Conservation (phyloP, 2,113 vertebrate genomes). For the Mobula hypostoma region DNA sequence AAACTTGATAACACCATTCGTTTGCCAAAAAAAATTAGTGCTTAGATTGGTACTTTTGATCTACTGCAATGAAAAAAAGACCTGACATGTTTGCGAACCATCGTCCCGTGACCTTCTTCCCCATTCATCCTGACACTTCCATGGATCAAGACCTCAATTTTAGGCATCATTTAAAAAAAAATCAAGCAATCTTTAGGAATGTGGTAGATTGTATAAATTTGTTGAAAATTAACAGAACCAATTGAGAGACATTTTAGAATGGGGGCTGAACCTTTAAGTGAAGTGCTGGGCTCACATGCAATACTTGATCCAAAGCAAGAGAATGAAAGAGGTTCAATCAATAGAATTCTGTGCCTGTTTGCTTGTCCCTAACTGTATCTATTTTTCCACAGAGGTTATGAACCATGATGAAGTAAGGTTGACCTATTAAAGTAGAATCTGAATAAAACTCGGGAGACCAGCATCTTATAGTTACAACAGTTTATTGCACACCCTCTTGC, state of each 20-base stretch:
- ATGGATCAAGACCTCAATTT: background rate
- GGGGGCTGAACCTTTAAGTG: background rate
- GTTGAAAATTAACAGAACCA: background rate
- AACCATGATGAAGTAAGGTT: background rate
- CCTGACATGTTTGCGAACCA: background rate
- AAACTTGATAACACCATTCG: background rate
- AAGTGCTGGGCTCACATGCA: background rate
- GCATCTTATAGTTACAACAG: too few relatives aligned
- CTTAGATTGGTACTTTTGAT: constrained; percentile 3
- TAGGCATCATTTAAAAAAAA: background rate
- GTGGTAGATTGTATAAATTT: background rate
- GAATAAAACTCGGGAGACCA: too few relatives aligned
- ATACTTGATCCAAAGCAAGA: background rate
- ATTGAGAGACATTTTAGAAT: background rate
- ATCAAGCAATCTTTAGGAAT: background rate
- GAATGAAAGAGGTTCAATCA: background rate
- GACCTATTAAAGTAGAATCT: too few relatives aligned
- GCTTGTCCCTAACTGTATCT: background rate
- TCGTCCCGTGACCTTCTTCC: background rate
- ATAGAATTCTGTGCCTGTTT: background rate
- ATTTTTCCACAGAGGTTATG: background rate
- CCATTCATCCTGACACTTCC: background rate
- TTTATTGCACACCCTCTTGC: too few relatives aligned
- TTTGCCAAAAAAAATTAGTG: background rate
- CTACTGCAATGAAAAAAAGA: background rate